Conservation (phyloP, 1,140 invertebrate species). For the Heliconius nattereri region DNA sequence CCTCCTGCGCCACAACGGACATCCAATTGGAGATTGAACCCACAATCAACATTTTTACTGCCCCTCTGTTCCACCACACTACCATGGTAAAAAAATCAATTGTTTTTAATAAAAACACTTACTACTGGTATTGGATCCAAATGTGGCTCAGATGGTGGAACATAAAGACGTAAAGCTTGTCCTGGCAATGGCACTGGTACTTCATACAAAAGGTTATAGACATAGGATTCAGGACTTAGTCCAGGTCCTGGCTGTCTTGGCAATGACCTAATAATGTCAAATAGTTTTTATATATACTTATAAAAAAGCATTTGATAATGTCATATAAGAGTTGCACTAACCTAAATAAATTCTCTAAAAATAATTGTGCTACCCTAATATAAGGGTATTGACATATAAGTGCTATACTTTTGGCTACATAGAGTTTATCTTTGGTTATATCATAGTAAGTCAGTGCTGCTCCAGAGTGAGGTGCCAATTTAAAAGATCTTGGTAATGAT, state of each 20-base stretch:
- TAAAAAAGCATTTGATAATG: not conserved
- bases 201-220: slow-evolving; percentile 97
- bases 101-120: slow-evolving; percentile 46
- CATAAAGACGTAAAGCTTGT: slow-evolving; percentile 91
- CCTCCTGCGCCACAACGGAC: too few species aligned
- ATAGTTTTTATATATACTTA: not conserved
- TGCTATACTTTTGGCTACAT: slow-evolving; percentile 96
- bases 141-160: slow-evolving; percentile 88
- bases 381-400: slow-evolving; percentile 95
- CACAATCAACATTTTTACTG: too few species aligned
- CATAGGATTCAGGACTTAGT: slow-evolving; percentile 93
- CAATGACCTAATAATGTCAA: slow-evolving; percentile 82
- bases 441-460: slow-evolving; percentile 94
- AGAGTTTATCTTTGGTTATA: slow-evolving; percentile 94
- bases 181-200: slow-evolving; percentile 94
- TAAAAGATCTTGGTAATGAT: slow-evolving; percentile 93
- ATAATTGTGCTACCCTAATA: slow-evolving; percentile 91
- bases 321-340: slow-evolving; percentile 62
- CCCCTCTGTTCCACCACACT: too few species aligned
- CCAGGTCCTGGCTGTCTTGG: slow-evolving; percentile 87
- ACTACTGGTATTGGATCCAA: slow-evolving; percentile 85
- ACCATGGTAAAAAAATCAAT: not conserved
- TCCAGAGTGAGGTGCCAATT: slow-evolving; percentile 88
- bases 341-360: slow-evolving; percentile 94
- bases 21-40: too few species aligned